These are phyloP conservation scores for Hypercompe scribonia DNA, from an alignment of 2,888 invertebrate species.

Conservation along the genomic window DNA sequence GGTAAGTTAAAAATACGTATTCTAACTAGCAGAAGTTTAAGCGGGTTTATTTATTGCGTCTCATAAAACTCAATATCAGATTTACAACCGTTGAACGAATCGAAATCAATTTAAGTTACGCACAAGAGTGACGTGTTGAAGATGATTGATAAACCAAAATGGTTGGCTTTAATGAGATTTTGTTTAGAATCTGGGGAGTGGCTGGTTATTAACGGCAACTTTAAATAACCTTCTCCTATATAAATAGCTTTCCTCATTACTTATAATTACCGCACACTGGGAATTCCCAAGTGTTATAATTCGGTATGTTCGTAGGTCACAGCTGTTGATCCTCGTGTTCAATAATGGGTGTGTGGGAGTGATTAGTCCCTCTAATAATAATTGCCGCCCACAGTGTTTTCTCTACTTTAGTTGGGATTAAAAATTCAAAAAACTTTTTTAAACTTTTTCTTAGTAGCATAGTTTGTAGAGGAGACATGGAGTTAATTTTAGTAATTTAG, in stretches of 20 bases:
- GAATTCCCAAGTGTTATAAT: background rate
- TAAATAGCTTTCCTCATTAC: background rate
- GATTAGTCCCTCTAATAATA: background rate
- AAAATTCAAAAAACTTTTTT: background rate
- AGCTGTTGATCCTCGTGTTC: background rate
- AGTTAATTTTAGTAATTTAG: background rate
- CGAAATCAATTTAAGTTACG: conserved; percentile 40
- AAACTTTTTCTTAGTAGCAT: background rate
- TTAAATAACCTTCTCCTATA: background rate
- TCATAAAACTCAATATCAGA: conserved; percentile 35
- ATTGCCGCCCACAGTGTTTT: background rate
- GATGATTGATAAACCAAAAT: conserved; percentile 37
- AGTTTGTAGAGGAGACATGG: background rate
- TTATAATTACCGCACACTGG: background rate
- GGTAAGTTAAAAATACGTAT: conserved; percentile 18
- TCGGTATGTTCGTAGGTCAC: background rate
- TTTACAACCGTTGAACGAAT: conserved; percentile 42
- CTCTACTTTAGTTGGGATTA: background rate
- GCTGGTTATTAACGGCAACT: conserved; percentile 15
- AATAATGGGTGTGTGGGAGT: background rate
- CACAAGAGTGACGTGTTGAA: conserved; percentile 26
- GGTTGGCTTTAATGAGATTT: conserved; percentile 39
- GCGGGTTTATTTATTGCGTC: conserved; percentile 30
- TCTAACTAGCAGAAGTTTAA: conserved; percentile 10
- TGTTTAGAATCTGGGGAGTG: conserved; percentile 25